Conservation (phyloP, 2,888 invertebrate species). For the Zhuqinia jingwanae region DNA sequence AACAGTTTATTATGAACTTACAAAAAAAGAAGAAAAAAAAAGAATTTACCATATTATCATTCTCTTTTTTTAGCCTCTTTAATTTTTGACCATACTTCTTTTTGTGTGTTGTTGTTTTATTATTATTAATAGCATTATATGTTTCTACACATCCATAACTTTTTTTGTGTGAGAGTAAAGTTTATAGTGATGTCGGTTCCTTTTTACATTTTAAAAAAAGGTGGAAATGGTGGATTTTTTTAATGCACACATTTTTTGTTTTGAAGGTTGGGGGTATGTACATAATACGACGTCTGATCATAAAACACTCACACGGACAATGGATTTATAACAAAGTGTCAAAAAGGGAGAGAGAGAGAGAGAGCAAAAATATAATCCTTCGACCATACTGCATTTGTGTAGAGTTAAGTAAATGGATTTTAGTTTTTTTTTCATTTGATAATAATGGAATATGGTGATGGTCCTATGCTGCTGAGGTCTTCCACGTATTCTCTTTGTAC, state of each 20-base stretch:
- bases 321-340: conserved; percentile 63
- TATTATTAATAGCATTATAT: conserved; percentile 23
- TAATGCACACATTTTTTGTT: conserved; percentile 64
- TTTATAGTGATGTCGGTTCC: conserved; percentile 29
- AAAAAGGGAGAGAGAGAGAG: conserved; percentile 29
- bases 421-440: conserved; percentile 18
- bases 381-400: neutral
- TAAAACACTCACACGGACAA: conserved; percentile 60
- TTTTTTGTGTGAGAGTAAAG: too few species aligned
- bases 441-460: neutral
- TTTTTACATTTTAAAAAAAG: conserved; percentile 41
- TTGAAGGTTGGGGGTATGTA: conserved; percentile 65
- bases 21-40: conserved; percentile 12
- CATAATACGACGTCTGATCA: conserved; percentile 48
- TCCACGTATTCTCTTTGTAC: neutral
- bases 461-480: neutral
- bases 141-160: neutral
- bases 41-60: conserved; percentile 11
- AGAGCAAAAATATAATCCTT: conserved; percentile 24
- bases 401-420: conserved; percentile 27
- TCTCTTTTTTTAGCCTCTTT: conserved; percentile 2
- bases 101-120: neutral
- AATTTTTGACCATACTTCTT: conserved; percentile 30
- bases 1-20: conserved; percentile 49
- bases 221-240: conserved; percentile 44